Base-by-base conservation (phyloP, 2,888 invertebrate species). In the Lymantria dispar region DNA sequence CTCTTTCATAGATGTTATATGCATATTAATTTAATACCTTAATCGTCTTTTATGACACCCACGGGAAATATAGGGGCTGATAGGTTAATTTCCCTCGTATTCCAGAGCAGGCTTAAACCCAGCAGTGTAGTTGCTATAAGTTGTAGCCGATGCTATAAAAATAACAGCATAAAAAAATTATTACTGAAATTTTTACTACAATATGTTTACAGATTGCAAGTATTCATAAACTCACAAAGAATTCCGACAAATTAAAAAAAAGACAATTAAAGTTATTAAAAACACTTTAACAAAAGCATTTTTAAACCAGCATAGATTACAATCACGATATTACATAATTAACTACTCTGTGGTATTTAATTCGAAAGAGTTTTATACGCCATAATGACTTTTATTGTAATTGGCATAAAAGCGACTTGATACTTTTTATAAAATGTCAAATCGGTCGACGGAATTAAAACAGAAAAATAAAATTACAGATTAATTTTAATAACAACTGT, bases 241-340 rank as follows among this genome's bases (percentile, higher is more conserved):
- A 41, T 22, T 33, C 31, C 22, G 10, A 47, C 47, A 47, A 15
- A 40, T 15, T 47, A n/a, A 33, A 33, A 47, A 42, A 5, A 22
- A 22, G 22, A 47, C 33, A 15, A 39, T 13, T 36, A 42, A 46
- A 47, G 37, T 13, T 43, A 45, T 36, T 42, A 42, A 38, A 38
- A 47, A 36, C 36, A 36, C 42, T 37, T 36, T 47, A 42, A 47
- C 42, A 43, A 47, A 47, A 37, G 42, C 10, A 47, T 31, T 29
- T 38, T 43, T 3, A 2, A 41, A 37, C 10, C 29, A 11, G 12
- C 31, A 15, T 42, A 36, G 47, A 47, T 47, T 31, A 13, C 37
- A 37, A 47, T 47, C 47, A 14, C 30, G 15, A 29, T 12, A 37
- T 48, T 48, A 48, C 38, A 48, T 44, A 39, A 48, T 48, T 39